These are phyloP conservation scores for Dryobates pubescens DNA, from an alignment of 2,797 vertebrate species.

Conservation along the genomic window DNA sequence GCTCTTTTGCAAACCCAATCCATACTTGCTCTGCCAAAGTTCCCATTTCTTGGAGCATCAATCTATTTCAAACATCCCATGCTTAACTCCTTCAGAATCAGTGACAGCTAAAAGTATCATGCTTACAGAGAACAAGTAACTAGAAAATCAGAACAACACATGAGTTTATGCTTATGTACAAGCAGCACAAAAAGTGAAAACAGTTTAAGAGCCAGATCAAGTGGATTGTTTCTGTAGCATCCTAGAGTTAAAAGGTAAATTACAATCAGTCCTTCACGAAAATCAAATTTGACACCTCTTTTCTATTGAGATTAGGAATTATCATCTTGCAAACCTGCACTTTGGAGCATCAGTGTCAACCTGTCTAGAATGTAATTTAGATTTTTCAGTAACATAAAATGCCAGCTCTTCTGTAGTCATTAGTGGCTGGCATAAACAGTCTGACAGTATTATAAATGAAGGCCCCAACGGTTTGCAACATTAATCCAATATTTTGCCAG, in stretches of 20 bases:
- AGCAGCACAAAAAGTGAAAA: constrained; percentile 1
- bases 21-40: background rate
- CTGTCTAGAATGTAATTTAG: constrained; percentile 64
- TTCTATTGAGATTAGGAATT: constrained; percentile 70
- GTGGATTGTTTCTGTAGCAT: constrained; percentile 19
- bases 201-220: background rate
- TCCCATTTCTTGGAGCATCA: background rate
- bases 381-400: constrained; percentile 56
- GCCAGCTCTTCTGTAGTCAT: constrained; percentile 41
- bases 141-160: background rate
- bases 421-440: constrained; percentile 63
- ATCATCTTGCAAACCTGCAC: constrained; percentile 58
- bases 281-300: constrained; percentile 72
- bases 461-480: background rate
- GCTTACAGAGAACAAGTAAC: background rate
- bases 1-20: background rate
- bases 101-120: background rate
- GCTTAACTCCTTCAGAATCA: background rate
- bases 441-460: constrained; percentile 54
- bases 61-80: background rate
- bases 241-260: constrained; percentile 53
- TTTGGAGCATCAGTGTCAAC: constrained; percentile 58
- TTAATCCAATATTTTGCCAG: constrained; percentile 37
- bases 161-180: background rate
- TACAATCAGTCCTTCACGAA: constrained; percentile 52